A percentile compares a stretch with the other conserved stretches of the same genome.
These are phyloP conservation scores for Plebejus melissa DNA, from an alignment of 2,888 invertebrate genomes.

Conservation along the genomic window DNA sequence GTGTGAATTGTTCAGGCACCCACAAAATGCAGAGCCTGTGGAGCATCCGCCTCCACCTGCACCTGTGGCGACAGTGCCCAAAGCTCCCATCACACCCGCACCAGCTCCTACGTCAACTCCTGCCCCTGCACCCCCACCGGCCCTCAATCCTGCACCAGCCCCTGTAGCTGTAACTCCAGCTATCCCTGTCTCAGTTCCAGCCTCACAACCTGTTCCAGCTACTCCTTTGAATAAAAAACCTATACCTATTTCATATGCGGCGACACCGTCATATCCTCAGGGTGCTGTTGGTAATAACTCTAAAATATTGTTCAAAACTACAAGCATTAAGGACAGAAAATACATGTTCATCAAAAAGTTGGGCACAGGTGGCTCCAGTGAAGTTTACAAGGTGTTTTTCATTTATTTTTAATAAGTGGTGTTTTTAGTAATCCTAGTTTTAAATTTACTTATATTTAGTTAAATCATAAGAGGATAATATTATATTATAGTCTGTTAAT, in stretches of 20 bases:
- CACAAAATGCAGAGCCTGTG: conserved; percentile 42
- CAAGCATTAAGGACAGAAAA: conserved; percentile 83
- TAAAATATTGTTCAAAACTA: conserved; percentile 67
- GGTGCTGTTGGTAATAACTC: conserved; percentile 51
- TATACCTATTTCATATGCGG: conserved; percentile 52
- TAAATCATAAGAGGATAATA: too few species aligned
- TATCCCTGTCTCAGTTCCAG: conserved; percentile 22
- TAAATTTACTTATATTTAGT: too few species aligned
- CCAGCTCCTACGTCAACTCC: not conserved
- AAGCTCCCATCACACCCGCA: not conserved
- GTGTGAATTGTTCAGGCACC: conserved; percentile 58
- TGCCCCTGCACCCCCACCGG: not conserved
- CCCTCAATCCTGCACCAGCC: not conserved
- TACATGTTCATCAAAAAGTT: conserved; percentile 87
- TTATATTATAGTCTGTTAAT: too few species aligned
- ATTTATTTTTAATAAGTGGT: not conserved
- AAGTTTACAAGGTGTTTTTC: conserved; percentile 81
- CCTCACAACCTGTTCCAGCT: conserved; percentile 47
- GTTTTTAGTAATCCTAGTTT: not conserved
- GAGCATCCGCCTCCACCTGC: conserved; percentile 31
- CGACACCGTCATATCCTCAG: conserved; percentile 70
- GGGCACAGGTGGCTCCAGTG: conserved; percentile 94
- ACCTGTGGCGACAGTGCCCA: conserved; percentile 16
- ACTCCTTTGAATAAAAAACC: conserved; percentile 58
- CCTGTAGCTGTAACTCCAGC: not conserved